These are phyloP conservation scores for Antheraea mylitta DNA, from an alignment of 1,140 invertebrate genomes.

Conservation along the genomic window DNA sequence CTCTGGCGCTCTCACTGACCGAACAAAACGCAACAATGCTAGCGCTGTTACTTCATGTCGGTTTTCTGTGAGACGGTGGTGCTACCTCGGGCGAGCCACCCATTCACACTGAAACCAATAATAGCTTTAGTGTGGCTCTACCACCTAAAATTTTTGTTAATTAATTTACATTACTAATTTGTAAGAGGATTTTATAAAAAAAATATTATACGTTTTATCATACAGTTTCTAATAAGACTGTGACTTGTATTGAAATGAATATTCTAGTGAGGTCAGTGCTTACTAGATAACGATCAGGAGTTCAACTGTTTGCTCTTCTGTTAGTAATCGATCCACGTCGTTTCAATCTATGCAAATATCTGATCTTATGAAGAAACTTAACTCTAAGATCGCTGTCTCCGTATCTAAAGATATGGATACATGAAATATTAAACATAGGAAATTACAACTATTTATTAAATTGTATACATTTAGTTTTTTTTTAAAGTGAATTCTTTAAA, in stretches of 20 bases:
- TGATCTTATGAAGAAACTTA: neutral
- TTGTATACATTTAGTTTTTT: neutral
- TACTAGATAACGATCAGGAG: conserved; percentile 4
- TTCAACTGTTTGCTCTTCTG: neutral
- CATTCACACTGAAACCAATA: too few relatives aligned
- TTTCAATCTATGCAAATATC: conserved; percentile 3
- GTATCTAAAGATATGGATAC: too few relatives aligned
- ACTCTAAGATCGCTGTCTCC: neutral
- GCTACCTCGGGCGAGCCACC: too few relatives aligned
- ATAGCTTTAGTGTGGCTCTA: too few relatives aligned
- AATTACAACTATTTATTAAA: neutral
- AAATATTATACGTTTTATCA: neutral
- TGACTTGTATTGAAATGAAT: neutral
- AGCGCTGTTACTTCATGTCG: too few relatives aligned
- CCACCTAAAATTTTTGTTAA: too few relatives aligned
- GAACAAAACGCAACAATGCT: too few relatives aligned
- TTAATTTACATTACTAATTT: too few relatives aligned
- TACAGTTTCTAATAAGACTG: neutral
- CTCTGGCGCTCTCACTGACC: too few relatives aligned
- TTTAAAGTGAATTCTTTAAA: neutral
- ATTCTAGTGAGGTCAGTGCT: neutral
- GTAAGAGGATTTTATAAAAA: too few relatives aligned
- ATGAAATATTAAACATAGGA: too few relatives aligned
- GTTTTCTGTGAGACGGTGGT: too few relatives aligned
- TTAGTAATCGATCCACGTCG: conserved; percentile 8